phyloP scores from a whole-genome alignment of 2,113 vertebrate genomes.

The Microcebus griseorufus region DNA sequence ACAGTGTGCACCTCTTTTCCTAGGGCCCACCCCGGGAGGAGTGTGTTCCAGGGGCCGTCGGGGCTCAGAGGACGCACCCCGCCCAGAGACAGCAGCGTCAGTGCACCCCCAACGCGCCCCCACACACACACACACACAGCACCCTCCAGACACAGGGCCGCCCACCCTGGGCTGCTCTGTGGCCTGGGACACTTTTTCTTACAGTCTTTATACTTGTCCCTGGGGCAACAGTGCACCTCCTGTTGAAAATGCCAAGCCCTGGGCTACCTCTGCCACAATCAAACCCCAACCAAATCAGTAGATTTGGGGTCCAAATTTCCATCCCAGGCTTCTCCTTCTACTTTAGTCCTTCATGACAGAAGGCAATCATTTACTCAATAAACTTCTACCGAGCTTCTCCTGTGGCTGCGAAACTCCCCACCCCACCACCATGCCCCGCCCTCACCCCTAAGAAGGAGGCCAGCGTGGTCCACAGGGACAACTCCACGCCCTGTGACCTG shows the following conservation, averaged over 20 bases:
- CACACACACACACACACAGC: not conserved
- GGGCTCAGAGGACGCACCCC: not conserved
- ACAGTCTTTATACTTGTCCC: not conserved
- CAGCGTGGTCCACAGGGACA: not conserved
- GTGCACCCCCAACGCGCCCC: accelerated
- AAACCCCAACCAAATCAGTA: not conserved
- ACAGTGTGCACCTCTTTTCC: not conserved
- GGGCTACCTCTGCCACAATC: not conserved
- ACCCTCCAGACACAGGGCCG: not conserved
- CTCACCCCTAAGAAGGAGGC: not conserved
- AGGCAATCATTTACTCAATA: not conserved
- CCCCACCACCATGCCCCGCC: not conserved
- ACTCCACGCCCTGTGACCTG: not conserved
- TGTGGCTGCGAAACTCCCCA: not conserved
- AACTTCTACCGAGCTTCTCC: not conserved
- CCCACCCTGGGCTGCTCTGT: not conserved
- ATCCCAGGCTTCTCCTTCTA: not conserved
- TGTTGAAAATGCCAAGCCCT: not conserved
- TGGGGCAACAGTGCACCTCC: not conserved
- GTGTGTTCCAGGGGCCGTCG: accelerated
- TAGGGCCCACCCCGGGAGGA: not conserved
- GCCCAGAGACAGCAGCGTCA: not conserved
- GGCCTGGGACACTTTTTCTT: not conserved
- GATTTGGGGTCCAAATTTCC: not conserved
- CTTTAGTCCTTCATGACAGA: not conserved